Evolutionary conservation across 2,797 vertebrate genomes (phyloP), one percentile per base, ranked within the genome.

Genomic region (Microtus californicus): DNA sequence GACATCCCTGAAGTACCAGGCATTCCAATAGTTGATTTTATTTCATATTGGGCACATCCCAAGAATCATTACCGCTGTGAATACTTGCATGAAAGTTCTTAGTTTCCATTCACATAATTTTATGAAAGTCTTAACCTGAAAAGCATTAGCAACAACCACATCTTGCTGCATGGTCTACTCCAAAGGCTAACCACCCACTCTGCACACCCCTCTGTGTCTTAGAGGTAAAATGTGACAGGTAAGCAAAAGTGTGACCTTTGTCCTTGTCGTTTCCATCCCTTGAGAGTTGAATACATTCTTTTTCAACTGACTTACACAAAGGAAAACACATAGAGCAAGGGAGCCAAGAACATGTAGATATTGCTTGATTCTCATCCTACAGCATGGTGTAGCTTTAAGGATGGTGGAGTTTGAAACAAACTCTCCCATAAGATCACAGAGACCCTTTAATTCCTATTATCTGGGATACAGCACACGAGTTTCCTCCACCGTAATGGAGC

Each of bases 281-380:
- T 51, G 67, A 94, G 95, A 94, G 86, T 27, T 37, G 37, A 91
- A n/a, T 43, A 31, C 2, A 3, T 65, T 89, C 40, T 71, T 90
- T 94, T 95, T 61, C 14, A 65, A 86, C 25, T 74, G 89, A 78
- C 45, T 43, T 69, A 89, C 77, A 87, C 87, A 93, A 83, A 43
- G 29, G 25, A 0, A 67, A 95, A 76, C 51, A 65, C 82, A 51
- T 45, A 74, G 93, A 85, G 29, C 63, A 8, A 76, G 69, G 63
- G 43, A 86, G 25, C n/a, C 71, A 83, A 10, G 48, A 85, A 69
- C 61, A 71, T 12, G 63, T 0, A 76, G 67, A 79, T 37, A 81
- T 0, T 3, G 1, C 71, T 87, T 90, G 73, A 81, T 88, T 82
- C 9, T 31, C 67, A 9, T 78, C 29, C 23, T n/a, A 7, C 13